Conservation (phyloP, 2,113 vertebrate species). For the Oncorhynchus mykiss region DNA sequence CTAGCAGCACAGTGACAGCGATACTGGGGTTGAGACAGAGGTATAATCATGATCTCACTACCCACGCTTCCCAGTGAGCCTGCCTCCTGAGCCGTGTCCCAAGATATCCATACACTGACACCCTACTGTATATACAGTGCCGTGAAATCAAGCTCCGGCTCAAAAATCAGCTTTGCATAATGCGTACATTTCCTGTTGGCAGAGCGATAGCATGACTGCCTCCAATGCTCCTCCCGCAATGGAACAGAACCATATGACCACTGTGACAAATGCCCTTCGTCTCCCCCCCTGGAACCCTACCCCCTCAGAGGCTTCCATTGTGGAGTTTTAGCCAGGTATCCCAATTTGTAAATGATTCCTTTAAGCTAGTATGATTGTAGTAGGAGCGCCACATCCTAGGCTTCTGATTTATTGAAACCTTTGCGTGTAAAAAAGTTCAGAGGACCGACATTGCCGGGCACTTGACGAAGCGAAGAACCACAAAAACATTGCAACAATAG, state of each 20-base stretch:
- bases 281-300: conserved; percentile 30
- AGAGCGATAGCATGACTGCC: conserved; percentile 37
- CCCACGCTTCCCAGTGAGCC: conserved; percentile 54
- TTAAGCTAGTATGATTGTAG: conserved; percentile 19
- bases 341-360: conserved; percentile 45
- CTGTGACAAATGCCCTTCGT: conserved; percentile 41
- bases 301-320: conserved; percentile 41
- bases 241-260: conserved; percentile 37
- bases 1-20: conserved; percentile 72
- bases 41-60: conserved; percentile 70
- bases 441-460: conserved; percentile 43
- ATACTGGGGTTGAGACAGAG: conserved; percentile 68
- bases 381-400: neutral
- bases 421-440: conserved; percentile 58
- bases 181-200: conserved; percentile 45
- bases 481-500: conserved; percentile 58
- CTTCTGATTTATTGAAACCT: conserved; percentile 67
- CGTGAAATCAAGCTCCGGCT: conserved; percentile 53
- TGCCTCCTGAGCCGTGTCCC: conserved; percentile 55
- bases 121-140: conserved; percentile 32
- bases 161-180: conserved; percentile 52
- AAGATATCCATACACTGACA: conserved; percentile 54
- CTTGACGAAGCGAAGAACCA: conserved; percentile 34
- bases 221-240: conserved; percentile 38
- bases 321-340: conserved; percentile 29